A percentile compares a stretch with the other conserved stretches of the same genome.
These are phyloP conservation scores for Knipowitschia caucasica DNA, from an alignment of 2,797 vertebrate species.

Conservation along the genomic window DNA sequence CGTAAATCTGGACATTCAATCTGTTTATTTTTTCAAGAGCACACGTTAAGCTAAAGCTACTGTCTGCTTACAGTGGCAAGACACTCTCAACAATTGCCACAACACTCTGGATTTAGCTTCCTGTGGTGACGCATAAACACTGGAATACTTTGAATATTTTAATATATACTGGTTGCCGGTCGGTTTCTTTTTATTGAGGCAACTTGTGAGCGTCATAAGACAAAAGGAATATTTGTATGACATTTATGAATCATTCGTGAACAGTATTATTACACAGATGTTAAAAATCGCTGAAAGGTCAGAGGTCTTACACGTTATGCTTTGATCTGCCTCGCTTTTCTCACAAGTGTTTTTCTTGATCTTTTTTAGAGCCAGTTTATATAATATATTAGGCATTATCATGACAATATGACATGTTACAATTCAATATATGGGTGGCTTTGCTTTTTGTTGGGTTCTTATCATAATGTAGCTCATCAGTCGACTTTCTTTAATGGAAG, in stretches of 20 bases:
- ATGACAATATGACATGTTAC: not conserved
- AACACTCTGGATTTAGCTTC: too few relatives aligned
- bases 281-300: not conserved
- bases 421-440: not conserved
- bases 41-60: too few relatives aligned
- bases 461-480: not conserved
- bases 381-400: not conserved
- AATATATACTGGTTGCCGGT: not conserved
- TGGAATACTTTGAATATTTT: too few relatives aligned
- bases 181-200: slow-evolving; percentile 5
- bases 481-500: not conserved
- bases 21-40: too few relatives aligned
- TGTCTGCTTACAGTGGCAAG: too few relatives aligned
- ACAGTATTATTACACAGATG: not conserved
- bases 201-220: slow-evolving; percentile 7
- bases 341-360: not conserved
- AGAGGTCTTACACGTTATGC: not conserved
- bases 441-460: not conserved
- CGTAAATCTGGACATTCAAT: too few relatives aligned
- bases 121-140: too few relatives aligned
- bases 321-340: not conserved
- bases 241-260: not conserved
- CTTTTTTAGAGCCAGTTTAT: not conserved
- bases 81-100: too few relatives aligned
- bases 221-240: not conserved